Evolutionary conservation across 2,888 invertebrate genomes (phyloP), one percentile per base, ranked within the genome.

Genomic region (Synanthedon tipuliformis): DNA sequence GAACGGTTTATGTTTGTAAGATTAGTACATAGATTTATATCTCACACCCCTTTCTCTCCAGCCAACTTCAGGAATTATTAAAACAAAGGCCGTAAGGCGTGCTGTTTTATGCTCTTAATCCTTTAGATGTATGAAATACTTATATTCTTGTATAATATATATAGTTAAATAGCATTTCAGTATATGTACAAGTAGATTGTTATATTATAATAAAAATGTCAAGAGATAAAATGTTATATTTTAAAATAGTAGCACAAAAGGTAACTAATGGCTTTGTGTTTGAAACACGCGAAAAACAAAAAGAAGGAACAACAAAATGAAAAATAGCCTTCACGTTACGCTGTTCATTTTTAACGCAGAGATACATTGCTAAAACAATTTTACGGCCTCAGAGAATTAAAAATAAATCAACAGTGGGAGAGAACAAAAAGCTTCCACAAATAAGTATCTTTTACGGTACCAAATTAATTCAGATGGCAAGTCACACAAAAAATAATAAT

Each of bases 211-310:
- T 12, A 45, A 45, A 45, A 34, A 34, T 34, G 34, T 10, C 34
- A 8, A 34, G 34, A 34, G 10, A 15, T 45, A 7, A 3, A 45
- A 13, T 45, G 45, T 13, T 45, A 7, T 45, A 7, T 41, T n/a
- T 40, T 40, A 10, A 40, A 23, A 10, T 49, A 54, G 41, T 50
- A 51, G 52, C 16, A 41, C 50, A 51, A 52, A 53, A 61, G 59
- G 64, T 61, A 68, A 63, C 63, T 65, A 70, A 73, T 71, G 69
- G 69, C 64, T 53, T 57, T 54, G 64, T 63, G 64, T 63, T 65
- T 64, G 63, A 64, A 71, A 66, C 63, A 61, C 59, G 60, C 58
- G 52, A 62, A 66, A 45, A 63, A 62, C 60, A 64, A 68, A 69
- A 65, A 34, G 10, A 59, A 59, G 48, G 52, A 50, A 59, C 58